Conservation (phyloP, 2,797 vertebrate species). For the Smutsia temminckii region DNA sequence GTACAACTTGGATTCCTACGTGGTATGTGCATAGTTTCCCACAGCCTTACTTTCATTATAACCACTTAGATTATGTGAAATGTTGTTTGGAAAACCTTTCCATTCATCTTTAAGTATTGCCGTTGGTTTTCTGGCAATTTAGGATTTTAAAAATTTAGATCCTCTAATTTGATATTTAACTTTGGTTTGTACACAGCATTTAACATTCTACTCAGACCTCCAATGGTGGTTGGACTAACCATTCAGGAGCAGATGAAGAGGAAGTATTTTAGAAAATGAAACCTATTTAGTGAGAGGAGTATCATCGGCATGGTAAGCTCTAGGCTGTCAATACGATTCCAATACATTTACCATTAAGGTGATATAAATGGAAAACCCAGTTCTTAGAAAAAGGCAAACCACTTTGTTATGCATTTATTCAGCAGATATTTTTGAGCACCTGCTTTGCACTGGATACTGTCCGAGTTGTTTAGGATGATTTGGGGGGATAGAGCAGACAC, state of each 20-base stretch:
- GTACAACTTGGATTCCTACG: neutral
- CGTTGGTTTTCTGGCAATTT: neutral
- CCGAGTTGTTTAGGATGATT: neutral
- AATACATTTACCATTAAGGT: constrained; percentile 7
- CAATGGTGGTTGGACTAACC: neutral
- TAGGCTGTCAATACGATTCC: neutral
- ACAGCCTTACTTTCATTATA: neutral
- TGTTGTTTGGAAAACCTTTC: constrained; percentile 8
- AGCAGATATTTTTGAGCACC: neutral
- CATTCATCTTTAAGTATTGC: neutral
- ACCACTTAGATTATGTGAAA: neutral
- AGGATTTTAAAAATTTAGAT: neutral
- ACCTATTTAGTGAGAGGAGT: neutral
- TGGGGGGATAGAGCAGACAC: neutral
- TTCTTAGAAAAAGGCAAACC: neutral
- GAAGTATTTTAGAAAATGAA: constrained; percentile 25
- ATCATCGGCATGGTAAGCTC: neutral
- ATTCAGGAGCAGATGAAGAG: neutral
- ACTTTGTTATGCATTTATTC: neutral
- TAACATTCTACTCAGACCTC: neutral
- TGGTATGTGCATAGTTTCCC: neutral
- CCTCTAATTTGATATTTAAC: constrained; percentile 34
- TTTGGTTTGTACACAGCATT: constrained; percentile 23
- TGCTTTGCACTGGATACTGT: neutral
- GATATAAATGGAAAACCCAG: neutral